Conservation (phyloP, 2,888 invertebrate genomes). For the Amphipyra tragopoginis region DNA sequence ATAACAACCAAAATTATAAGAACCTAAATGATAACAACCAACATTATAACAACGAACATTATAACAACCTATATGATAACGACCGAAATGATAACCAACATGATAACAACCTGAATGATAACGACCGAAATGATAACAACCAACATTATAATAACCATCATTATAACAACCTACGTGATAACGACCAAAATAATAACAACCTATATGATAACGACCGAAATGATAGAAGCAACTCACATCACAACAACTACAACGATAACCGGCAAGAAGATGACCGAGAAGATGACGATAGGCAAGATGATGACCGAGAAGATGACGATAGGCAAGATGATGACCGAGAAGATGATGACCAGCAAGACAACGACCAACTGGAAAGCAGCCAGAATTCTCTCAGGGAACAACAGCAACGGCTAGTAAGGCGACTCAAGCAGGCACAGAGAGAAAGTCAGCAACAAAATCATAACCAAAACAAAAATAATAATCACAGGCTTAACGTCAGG, state of each 20-base stretch:
- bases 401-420: neutral
- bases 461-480: slow-evolving; percentile 4
- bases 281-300: slow-evolving; percentile 2
- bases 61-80: slow-evolving; percentile 4
- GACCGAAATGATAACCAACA: neutral
- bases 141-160: neutral
- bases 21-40: neutral
- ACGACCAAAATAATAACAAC: slow-evolving; percentile 2
- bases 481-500: slow-evolving; percentile 3
- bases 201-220: neutral
- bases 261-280: neutral
- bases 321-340: neutral
- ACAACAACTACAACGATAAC: neutral
- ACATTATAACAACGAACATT: neutral
- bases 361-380: neutral
- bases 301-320: slow-evolving; percentile 7
- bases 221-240: neutral
- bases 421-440: neutral
- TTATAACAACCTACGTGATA: neutral
- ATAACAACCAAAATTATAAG: too few species aligned
- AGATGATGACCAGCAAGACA: slow-evolving; percentile 9
- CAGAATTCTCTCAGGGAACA: neutral
- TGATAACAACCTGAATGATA: neutral
- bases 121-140: slow-evolving; percentile 4
- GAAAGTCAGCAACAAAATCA: slow-evolving; percentile 1